Evolutionary conservation across 2,797 vertebrate genomes (phyloP).

Genomic region (Toxotes lorentzi): DNA sequence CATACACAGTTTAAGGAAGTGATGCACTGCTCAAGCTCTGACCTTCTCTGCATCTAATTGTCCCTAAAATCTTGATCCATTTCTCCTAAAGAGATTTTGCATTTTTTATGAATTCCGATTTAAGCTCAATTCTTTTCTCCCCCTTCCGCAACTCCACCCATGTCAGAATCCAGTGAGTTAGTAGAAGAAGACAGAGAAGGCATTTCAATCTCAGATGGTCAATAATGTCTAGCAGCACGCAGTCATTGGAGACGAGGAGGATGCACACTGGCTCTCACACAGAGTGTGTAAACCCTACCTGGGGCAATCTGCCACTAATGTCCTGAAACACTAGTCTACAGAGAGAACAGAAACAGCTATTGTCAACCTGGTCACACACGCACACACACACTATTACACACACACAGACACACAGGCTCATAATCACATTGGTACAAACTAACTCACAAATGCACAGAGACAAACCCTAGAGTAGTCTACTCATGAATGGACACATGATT

Average conservation of each 20-base stretch:
- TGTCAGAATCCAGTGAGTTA: constrained; percentile 89
- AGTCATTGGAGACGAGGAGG: constrained; percentile 86
- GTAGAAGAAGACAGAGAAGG: constrained; percentile 87
- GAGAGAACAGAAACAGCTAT: constrained; percentile 91
- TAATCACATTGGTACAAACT: constrained; percentile 77
- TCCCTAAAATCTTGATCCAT: background rate
- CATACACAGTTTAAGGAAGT: too few relatives aligned
- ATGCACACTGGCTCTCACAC: constrained; percentile 87
- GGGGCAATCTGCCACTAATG: constrained; percentile 99
- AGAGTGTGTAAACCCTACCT: constrained; percentile 93
- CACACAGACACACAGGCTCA: constrained; percentile 59
- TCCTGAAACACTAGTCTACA: constrained; percentile 99
- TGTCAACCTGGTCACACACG: constrained; percentile 83
- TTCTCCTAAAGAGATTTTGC: constrained; percentile 17
- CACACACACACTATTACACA: constrained; percentile 41
- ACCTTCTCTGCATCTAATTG: constrained; percentile 10
- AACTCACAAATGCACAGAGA: constrained; percentile 76
- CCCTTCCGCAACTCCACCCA: constrained; percentile 86
- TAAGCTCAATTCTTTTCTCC: constrained; percentile 71
- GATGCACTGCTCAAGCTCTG: background rate
- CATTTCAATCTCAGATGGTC: constrained; percentile 88
- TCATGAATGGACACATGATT: constrained; percentile 58
- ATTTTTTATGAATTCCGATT: constrained; percentile 27
- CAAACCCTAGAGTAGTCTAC: constrained; percentile 82
- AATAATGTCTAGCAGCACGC: constrained; percentile 87